A percentile compares a stretch with the other conserved stretches of the same genome.
Evolutionary conservation across 2,888 invertebrate species (phyloP).

Genomic region (Machimus rusticus): DNA sequence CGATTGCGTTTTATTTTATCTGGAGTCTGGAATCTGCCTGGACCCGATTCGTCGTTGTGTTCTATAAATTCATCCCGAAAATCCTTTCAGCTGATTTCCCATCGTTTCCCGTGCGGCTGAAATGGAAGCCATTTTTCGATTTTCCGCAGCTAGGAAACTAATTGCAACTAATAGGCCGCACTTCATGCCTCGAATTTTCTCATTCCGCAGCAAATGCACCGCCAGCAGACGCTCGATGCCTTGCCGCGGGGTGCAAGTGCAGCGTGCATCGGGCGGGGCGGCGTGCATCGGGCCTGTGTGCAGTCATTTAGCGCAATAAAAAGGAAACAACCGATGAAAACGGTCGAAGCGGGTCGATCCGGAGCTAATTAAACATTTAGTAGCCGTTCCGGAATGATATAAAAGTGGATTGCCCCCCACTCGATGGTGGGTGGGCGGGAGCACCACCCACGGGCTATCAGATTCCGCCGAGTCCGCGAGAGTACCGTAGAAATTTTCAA

Average conservation of each 20-base stretch:
- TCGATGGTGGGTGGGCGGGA: background rate
- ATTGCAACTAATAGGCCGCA: slow-evolving; percentile 50
- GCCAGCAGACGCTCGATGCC: slow-evolving; percentile 1
- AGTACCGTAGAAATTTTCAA: background rate
- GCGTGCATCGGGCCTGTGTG: background rate
- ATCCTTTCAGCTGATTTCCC: slow-evolving; percentile 3
- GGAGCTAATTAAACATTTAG: slow-evolving; percentile 40
- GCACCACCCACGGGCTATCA: background rate
- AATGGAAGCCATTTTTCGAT: slow-evolving; percentile 38
- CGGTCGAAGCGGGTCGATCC: slow-evolving; percentile 22
- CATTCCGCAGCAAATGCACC: slow-evolving; percentile 25
- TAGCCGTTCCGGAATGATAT: slow-evolving; percentile 30
- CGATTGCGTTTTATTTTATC: background rate
- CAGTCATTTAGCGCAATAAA: slow-evolving; percentile 19
- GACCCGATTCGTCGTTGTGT: slow-evolving; percentile 10
- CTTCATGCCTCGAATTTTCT: slow-evolving; percentile 42
- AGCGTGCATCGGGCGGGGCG: background rate
- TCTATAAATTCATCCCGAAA: slow-evolving; percentile 9
- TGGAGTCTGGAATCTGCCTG: background rate
- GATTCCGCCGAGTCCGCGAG: background rate
- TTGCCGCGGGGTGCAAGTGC: background rate
- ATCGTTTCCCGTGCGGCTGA: background rate
- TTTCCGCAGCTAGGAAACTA: slow-evolving; percentile 46
- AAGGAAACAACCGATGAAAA: slow-evolving; percentile 11
- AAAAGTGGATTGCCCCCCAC: slow-evolving; percentile 25